Conservation (phyloP, 2,888 invertebrate genomes). For the Drosophila maculinotata region DNA sequence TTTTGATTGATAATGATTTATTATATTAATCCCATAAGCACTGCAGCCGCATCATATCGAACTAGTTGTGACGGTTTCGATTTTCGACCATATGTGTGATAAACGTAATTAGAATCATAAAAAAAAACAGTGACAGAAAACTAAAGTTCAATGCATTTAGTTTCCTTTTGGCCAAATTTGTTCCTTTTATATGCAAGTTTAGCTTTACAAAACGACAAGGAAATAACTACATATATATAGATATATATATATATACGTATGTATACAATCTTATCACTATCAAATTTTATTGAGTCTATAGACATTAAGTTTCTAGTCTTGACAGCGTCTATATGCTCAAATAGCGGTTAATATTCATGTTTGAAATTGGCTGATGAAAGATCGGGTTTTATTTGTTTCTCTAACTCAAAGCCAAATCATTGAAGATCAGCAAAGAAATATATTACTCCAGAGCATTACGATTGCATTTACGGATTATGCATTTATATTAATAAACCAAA, state of each 20-base stretch:
- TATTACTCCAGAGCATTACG: slow-evolving; percentile 35
- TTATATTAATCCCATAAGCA: slow-evolving; percentile 16
- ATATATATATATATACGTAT: slow-evolving; percentile 29
- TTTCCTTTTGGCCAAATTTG: slow-evolving; percentile 73
- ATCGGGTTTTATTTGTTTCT: background rate
- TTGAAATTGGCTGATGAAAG: slow-evolving; percentile 11
- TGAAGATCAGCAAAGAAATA: slow-evolving; percentile 14
- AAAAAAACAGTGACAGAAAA: slow-evolving; percentile 34
- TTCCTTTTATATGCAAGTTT: slow-evolving; percentile 67
- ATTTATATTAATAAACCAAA: slow-evolving; percentile 55
- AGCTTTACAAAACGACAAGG: slow-evolving; percentile 53
- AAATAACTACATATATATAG: slow-evolving; percentile 31
- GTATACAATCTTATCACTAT: slow-evolving; percentile 40
- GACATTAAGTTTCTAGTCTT: slow-evolving; percentile 44
- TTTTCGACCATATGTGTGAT: slow-evolving; percentile 77
- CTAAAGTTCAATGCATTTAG: slow-evolving; percentile 67
- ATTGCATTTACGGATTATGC: slow-evolving; percentile 68
- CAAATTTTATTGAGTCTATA: slow-evolving; percentile 45
- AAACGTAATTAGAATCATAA: slow-evolving; percentile 63
- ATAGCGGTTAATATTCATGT: slow-evolving; percentile 19
- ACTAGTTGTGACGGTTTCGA: slow-evolving; percentile 54
- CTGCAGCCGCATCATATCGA: slow-evolving; percentile 52
- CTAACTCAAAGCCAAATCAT: slow-evolving; percentile 53
- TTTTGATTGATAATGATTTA: slow-evolving; percentile 8
- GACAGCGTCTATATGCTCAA: slow-evolving; percentile 27